A percentile compares a stretch with the other conserved stretches of the same genome.
Evolutionary conservation across 2,113 vertebrate species (phyloP).

Genomic region (Ivindomyrus marchei): DNA sequence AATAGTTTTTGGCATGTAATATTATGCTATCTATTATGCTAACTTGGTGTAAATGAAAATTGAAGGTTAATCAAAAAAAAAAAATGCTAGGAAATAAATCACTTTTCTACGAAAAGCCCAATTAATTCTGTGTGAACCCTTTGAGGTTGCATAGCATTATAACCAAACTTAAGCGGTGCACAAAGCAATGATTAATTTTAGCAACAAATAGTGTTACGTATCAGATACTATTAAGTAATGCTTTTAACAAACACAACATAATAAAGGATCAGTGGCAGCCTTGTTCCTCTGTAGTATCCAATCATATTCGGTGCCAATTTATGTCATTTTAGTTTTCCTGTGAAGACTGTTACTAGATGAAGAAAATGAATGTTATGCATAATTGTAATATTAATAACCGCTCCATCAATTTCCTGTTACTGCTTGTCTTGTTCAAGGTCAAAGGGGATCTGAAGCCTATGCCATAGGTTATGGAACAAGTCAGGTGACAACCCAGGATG

Average conservation of each 20-base stretch:
- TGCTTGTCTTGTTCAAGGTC: too few species aligned
- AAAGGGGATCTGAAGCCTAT: too few species aligned
- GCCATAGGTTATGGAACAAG: too few species aligned
- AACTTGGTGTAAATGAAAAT: neutral
- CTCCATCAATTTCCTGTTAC: neutral
- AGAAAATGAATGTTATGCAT: neutral
- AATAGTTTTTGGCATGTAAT: neutral
- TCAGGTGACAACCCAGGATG: too few species aligned
- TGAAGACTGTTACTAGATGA: neutral
- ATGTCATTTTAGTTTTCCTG: neutral
- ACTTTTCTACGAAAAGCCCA: neutral
- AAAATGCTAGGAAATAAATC: neutral
- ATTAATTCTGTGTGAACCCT: neutral
- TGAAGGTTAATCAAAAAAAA: neutral
- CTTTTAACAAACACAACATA: neutral
- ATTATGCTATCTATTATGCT: neutral
- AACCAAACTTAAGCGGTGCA: neutral
- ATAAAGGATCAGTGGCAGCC: neutral
- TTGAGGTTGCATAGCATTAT: neutral
- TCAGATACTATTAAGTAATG: neutral
- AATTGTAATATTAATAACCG: neutral
- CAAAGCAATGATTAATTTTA: neutral
- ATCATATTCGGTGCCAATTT: neutral
- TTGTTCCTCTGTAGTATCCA: neutral
- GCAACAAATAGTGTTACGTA: neutral